A percentile compares a stretch with the other conserved stretches of the same genome.
These are phyloP conservation scores for Caenorhabditis sinica DNA, from an alignment of 2,888 invertebrate species.

Conservation along the genomic window DNA sequence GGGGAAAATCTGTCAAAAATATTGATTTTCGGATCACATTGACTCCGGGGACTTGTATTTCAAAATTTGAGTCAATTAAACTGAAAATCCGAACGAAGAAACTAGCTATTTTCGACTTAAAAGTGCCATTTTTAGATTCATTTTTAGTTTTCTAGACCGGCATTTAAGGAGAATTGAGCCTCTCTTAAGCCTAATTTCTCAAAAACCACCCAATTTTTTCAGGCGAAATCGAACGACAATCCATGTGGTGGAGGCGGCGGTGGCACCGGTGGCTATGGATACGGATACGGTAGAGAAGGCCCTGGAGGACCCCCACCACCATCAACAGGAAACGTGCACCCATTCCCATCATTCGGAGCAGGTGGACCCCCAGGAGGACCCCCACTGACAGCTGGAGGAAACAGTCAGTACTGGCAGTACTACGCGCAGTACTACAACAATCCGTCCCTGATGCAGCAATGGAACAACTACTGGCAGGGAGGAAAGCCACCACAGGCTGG, in stretches of 20 bases:
- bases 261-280: constrained; percentile 56
- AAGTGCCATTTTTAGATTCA: too few relatives aligned
- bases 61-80: too few relatives aligned
- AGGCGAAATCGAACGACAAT: constrained; percentile 9
- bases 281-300: neutral
- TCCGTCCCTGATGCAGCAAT: constrained; percentile 77
- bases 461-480: constrained; percentile 66
- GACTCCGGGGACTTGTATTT: too few relatives aligned
- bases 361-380: constrained; percentile 16
- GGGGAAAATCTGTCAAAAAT: too few relatives aligned
- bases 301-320: neutral
- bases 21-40: too few relatives aligned
- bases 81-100: too few relatives aligned
- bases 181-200: too few relatives aligned
- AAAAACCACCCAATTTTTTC: constrained; percentile 7
- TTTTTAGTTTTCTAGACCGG: too few relatives aligned
- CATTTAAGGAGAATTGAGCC: too few relatives aligned
- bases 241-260: neutral
- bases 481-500: too few relatives aligned
- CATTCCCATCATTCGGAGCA: neutral
- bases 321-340: neutral
- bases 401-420: constrained; percentile 77
- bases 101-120: too few relatives aligned
- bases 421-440: constrained; percentile 80
- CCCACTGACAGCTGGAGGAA: constrained; percentile 5